These are phyloP conservation scores for Neotoma lepida DNA, from an alignment of 2,113 vertebrate genomes.

Conservation along the genomic window DNA sequence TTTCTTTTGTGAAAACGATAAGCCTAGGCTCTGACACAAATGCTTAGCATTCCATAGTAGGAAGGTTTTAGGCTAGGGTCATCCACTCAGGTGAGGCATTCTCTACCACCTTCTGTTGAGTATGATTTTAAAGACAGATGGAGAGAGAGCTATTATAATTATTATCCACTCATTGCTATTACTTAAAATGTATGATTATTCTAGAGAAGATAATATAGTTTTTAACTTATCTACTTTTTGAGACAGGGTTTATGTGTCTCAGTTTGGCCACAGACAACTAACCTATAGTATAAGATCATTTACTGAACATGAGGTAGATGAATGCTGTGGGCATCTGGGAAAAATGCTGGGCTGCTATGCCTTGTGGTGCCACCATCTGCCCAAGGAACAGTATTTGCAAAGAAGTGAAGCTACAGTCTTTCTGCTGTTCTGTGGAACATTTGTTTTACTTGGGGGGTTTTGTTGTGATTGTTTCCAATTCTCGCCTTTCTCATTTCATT, in stretches of 20 bases:
- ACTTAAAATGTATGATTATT: neutral
- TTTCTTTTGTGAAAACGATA: constrained; percentile 9
- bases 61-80: neutral
- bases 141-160: too few relatives aligned
- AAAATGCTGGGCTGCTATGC: too few relatives aligned
- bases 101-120: neutral
- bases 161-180: neutral
- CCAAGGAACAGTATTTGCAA: neutral
- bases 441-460: neutral
- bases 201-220: neutral
- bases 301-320: neutral
- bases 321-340: accelerated
- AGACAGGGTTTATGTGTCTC: neutral
- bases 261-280: neutral
- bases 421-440: neutral
- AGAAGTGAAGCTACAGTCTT: neutral
- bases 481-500: neutral
- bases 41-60: neutral
- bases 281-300: too few relatives aligned
- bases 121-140: neutral
- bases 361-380: neutral
- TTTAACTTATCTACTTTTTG: neutral
- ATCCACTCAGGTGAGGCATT: neutral
- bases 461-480: neutral
- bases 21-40: neutral